Conservation (phyloP, 1,140 invertebrate species). For the Cydia pomonella region DNA sequence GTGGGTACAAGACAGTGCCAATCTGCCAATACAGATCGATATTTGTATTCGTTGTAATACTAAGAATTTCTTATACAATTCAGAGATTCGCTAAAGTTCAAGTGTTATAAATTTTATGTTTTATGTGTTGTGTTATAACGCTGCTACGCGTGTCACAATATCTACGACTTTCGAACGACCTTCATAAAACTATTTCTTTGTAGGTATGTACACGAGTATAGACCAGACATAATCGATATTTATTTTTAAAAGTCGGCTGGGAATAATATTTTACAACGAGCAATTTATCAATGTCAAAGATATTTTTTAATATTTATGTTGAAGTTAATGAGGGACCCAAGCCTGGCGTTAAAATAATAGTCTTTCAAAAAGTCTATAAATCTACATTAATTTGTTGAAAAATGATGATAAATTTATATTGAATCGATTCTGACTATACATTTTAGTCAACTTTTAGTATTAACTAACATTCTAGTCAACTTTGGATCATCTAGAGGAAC, state of each 20-base stretch:
- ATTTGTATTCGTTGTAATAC: too few relatives aligned
- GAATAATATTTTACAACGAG: background rate
- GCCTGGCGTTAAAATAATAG: background rate
- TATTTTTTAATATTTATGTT: background rate
- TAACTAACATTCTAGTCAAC: too few relatives aligned
- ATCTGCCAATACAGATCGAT: too few relatives aligned
- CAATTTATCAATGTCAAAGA: background rate
- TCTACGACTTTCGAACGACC: background rate
- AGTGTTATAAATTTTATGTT: too few relatives aligned
- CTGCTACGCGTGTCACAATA: background rate
- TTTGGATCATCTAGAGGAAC: too few relatives aligned
- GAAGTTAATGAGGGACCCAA: background rate
- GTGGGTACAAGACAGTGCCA: too few relatives aligned
- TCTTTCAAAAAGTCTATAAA: background rate
- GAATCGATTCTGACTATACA: too few relatives aligned
- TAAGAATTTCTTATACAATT: too few relatives aligned
- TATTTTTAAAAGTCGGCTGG: background rate
- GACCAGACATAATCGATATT: slow-evolving; percentile 4
- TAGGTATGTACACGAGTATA: background rate
- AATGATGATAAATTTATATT: too few relatives aligned
- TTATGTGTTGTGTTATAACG: too few relatives aligned
- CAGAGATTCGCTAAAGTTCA: too few relatives aligned
- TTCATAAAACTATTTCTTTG: background rate
- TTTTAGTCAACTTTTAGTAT: too few relatives aligned
- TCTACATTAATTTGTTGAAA: background rate